phyloP scores from a whole-genome alignment of 2,797 vertebrate genomes.

The Spinus olivaceus region DNA sequence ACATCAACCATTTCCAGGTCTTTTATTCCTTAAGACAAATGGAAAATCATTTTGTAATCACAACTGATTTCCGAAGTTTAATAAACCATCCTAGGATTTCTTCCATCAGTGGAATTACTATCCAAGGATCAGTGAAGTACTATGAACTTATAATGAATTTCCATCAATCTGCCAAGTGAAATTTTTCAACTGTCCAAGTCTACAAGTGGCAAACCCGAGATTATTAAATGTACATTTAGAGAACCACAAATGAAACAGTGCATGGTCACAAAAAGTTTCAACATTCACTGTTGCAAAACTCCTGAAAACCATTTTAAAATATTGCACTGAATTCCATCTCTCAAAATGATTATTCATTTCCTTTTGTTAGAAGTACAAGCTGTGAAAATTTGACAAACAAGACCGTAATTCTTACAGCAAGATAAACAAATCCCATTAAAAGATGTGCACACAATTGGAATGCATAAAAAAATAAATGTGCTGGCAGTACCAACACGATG shows the following conservation, averaged over 20 bases:
- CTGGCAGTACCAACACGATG: neutral
- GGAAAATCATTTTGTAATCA: neutral
- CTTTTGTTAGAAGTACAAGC: neutral
- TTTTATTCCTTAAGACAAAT: neutral
- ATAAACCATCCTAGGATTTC: neutral
- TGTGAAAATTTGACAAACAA: neutral
- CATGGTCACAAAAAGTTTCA: neutral
- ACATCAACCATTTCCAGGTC: neutral
- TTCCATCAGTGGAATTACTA: neutral
- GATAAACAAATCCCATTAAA: neutral
- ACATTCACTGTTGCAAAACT: neutral
- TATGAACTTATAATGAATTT: neutral
- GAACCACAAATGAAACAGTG: neutral
- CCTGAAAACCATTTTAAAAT: neutral
- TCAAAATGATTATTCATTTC: neutral
- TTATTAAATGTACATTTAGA: neutral
- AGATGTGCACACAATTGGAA: neutral
- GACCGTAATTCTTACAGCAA: neutral
- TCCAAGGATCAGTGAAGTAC: neutral
- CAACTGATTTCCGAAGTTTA: neutral
- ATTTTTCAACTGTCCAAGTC: neutral
- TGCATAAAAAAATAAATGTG: neutral
- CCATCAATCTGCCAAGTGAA: neutral
- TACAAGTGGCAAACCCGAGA: neutral
- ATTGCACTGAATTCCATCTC: neutral